These are phyloP conservation scores for Sphyrna mokarran DNA, from an alignment of 2,113 vertebrate species.

Conservation along the genomic window DNA sequence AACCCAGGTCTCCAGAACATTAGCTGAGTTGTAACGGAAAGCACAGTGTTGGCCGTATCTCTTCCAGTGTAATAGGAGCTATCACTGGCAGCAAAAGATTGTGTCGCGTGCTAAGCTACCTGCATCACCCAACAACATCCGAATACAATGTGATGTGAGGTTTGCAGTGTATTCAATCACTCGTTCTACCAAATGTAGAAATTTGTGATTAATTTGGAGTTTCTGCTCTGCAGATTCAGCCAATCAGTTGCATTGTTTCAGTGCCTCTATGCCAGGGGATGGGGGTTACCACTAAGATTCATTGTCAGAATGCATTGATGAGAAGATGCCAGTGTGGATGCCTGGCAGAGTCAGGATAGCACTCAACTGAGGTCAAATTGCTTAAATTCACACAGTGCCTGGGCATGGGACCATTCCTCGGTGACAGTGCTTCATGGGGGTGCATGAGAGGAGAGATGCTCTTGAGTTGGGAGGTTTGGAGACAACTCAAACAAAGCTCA, in stretches of 20 bases:
- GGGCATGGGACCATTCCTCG: neutral
- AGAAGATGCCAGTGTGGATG: neutral
- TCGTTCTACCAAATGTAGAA: neutral
- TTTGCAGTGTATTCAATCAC: neutral
- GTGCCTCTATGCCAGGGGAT: neutral
- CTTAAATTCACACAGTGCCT: neutral
- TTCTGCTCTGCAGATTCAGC: neutral
- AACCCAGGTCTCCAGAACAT: too few relatives aligned
- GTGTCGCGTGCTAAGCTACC: neutral
- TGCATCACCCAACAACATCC: neutral
- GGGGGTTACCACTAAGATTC: neutral
- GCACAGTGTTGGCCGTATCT: neutral
- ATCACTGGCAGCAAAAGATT: neutral
- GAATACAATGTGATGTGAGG: neutral
- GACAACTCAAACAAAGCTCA: neutral
- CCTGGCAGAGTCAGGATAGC: neutral
- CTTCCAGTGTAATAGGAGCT: neutral
- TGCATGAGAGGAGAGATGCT: neutral
- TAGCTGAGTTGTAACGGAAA: too few relatives aligned
- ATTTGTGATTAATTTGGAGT: neutral
- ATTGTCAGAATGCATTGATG: neutral
- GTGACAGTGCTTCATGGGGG: neutral
- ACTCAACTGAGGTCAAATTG: neutral
- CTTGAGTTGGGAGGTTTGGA: neutral
- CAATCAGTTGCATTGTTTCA: neutral